Evolutionary conservation across 2,888 invertebrate species (phyloP), one percentile per base, ranked within the genome.

Genomic region (Callyntrura guangdongensis): DNA sequence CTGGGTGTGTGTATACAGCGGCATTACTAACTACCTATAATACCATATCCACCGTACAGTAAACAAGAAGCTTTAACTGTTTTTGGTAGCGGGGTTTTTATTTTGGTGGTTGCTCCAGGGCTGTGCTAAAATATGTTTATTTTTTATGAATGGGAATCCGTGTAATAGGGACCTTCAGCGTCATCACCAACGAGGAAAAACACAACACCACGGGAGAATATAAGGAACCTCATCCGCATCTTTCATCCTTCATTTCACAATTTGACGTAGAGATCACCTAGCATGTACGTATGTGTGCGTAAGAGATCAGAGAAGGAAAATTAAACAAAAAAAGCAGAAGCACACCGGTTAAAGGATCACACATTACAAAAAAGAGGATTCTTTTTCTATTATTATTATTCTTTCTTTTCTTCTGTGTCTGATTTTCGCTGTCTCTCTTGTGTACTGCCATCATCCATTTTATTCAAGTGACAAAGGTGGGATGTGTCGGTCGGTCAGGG

Each of bases 401-500:
- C 67, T 81, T 87, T 72, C 77, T 82, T 88, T 87, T 88, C 56
- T 88, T 61, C 59, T 61, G 36, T 61, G 36, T 36, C 27, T 81
- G 74, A 74, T 53, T 82, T 82, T 64, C 82, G 36, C 36, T 36
- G 36, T 22, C 17, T 79, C n/a, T 47, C 79, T 27, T 53, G 14
- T 84, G 84, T 69, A 36, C 17, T 27, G 69, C 20, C 69, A 84
- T 84, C 84, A 84, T 84, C 84, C 88, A 88, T 88, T 88, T 87
- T 82, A 64, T 88, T 82, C 81, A 72, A 88, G 88, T 88, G 88
- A 88, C 88, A 88, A 88, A 88, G 88, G 88, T 88, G 88, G 81
- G 81, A 82, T 82, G 88, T 64, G 84, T 88, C 81, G 67, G 88
- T 88, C 81, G 67, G 84, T 84, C 47, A 84, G 88, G 82, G 88